Conservation (phyloP, 1,140 invertebrate genomes). For the Nephila pilipes region DNA sequence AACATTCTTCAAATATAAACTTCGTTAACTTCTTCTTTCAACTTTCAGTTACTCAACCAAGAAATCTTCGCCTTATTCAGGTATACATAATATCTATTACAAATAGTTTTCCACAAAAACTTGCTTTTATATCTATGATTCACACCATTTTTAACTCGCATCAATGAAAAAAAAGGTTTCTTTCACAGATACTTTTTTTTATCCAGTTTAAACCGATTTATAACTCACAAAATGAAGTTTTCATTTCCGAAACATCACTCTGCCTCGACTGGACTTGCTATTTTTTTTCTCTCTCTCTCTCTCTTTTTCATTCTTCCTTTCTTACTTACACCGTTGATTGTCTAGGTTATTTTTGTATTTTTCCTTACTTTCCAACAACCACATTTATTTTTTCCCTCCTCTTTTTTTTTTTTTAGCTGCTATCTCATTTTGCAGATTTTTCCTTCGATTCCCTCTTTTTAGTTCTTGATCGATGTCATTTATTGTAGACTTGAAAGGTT, state of each 20-base stretch:
- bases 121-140: not conserved
- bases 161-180: not conserved
- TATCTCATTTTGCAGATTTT: conserved; percentile 31
- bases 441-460: conserved; percentile 13
- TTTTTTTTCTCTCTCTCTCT: not conserved
- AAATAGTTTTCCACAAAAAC: not conserved
- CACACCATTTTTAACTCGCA: not conserved
- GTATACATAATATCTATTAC: not conserved
- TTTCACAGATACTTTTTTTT: not conserved
- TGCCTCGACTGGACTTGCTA: not conserved
- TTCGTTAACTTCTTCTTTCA: no score
- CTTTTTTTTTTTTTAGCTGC: not conserved
- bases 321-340: conserved; percentile 4
- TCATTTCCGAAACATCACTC: conserved; percentile 45
- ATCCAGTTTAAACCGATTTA: conserved; percentile 45
- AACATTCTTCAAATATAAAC: no score
- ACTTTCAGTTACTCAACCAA: no score
- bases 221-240: conserved; percentile 45
- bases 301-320: not conserved
- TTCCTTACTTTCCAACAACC: conserved; percentile 7
- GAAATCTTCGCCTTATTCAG: no score
- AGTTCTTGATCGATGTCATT: conserved; percentile 54
- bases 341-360: conserved; percentile 31
- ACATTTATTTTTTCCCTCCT: not conserved
- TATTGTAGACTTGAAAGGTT: conserved; percentile 56